Conservation (phyloP, 2,797 vertebrate genomes). For the Arctocebus calabarensis region DNA sequence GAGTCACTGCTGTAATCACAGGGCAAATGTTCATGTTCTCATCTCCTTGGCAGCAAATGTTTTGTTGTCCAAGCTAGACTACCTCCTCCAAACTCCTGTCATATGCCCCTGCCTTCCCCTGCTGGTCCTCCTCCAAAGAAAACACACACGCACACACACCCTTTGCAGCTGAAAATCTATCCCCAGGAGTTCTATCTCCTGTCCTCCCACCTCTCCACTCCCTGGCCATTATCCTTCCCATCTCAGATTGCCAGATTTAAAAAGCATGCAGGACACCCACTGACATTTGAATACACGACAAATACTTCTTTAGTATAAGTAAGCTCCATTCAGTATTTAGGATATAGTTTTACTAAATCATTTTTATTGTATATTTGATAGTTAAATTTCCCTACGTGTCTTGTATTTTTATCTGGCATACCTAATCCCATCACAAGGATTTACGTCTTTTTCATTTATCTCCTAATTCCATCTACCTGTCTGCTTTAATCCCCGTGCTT, state of each 20-base stretch:
- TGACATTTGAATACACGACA: neutral
- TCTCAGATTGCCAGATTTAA: neutral
- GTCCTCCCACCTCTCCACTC: neutral
- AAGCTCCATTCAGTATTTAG: neutral
- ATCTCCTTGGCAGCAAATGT: neutral
- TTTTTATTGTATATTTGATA: neutral
- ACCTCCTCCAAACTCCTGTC: neutral
- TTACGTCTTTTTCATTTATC: neutral
- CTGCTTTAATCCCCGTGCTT: neutral
- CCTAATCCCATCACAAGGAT: neutral
- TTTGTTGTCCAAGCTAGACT: neutral
- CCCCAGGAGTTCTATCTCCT: neutral
- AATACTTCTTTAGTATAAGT: neutral
- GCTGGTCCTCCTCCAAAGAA: neutral
- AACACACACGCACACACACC: neutral
- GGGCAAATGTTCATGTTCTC: constrained; percentile 33
- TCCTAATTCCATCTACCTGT: neutral
- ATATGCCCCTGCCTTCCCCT: neutral
- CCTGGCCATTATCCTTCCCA: neutral
- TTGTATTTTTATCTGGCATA: neutral
- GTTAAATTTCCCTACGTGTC: neutral
- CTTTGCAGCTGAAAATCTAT: neutral
- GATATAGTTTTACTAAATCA: neutral
- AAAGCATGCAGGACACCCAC: neutral
- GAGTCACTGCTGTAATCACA: neutral